A percentile compares a stretch with the other conserved stretches of the same genome.
Conservation (phyloP, 2,888 invertebrate species). For the Linyphia triangularis region DNA sequence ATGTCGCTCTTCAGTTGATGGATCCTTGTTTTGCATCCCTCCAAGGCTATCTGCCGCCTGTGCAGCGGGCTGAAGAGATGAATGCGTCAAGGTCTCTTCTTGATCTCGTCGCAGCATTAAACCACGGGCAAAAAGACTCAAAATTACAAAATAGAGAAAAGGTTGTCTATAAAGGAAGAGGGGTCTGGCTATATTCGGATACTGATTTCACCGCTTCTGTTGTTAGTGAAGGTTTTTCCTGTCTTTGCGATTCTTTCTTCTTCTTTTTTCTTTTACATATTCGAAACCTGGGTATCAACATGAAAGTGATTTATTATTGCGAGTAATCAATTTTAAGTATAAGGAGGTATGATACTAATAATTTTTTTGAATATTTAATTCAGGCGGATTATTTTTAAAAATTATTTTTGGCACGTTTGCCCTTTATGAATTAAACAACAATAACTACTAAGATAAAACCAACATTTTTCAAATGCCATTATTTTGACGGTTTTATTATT, state of each 20-base stretch:
- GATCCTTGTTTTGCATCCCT: conserved; percentile 15
- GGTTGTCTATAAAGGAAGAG: conserved; percentile 51
- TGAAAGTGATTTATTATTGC: no score
- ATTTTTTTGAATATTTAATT: no score
- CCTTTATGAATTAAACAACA: no score
- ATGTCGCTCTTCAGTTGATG: not conserved
- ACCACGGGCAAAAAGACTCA: conserved; percentile 45
- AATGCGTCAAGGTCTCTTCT: conserved; percentile 35
- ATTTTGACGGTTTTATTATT: no score
- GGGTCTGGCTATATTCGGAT: conserved; percentile 44
- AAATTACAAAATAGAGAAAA: conserved; percentile 37
- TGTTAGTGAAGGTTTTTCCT: conserved; percentile 36
- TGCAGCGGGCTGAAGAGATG: conserved; percentile 10
- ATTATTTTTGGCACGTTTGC: no score
- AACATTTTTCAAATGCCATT: no score
- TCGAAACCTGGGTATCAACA: not conserved
- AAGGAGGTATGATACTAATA: no score
- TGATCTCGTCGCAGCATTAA: not conserved
- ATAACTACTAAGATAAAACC: no score
- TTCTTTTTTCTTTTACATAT: not conserved
- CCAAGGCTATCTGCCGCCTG: conserved; percentile 41
- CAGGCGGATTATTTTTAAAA: no score
- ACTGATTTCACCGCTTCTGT: conserved; percentile 55
- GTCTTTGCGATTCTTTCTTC: not conserved
- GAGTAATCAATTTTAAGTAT: no score